Conservation (phyloP, 2,113 vertebrate species). For the Hirundichthys speculiger region DNA sequence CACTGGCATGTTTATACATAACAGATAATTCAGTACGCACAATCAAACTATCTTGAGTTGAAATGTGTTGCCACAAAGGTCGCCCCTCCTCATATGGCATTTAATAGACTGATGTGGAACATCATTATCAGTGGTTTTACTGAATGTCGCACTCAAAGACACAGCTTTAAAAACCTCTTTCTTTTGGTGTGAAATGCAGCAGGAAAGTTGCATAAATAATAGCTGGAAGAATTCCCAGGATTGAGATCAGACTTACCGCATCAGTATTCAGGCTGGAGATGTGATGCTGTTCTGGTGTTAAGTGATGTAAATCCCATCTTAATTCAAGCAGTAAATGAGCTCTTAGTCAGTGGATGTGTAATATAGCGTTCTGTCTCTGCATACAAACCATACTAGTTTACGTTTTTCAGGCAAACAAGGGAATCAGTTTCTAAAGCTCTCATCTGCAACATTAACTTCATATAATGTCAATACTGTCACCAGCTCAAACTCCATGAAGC, state of each 20-base stretch:
- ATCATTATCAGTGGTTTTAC: no score
- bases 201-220: background rate
- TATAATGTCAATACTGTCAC: constrained; percentile 13
- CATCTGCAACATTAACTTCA: background rate
- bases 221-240: background rate
- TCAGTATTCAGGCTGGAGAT: background rate
- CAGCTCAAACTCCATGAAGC: background rate
- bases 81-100: background rate
- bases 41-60: background rate
- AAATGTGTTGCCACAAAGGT: background rate
- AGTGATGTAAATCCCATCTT: constrained; percentile 1
- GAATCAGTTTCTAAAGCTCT: background rate
- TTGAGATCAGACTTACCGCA: constrained; percentile 6
- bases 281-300: background rate
- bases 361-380: constrained; percentile 12
- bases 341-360: background rate
- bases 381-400: background rate
- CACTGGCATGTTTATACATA: no score
- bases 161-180: background rate
- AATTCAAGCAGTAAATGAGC: constrained; percentile 9
- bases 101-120: background rate
- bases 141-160: background rate
- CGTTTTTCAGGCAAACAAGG: constrained; percentile 15
- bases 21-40: background rate
- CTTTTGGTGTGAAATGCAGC: background rate